These are phyloP conservation scores for Syngnathus floridae DNA, from an alignment of 2,113 vertebrate species.

Conservation along the genomic window DNA sequence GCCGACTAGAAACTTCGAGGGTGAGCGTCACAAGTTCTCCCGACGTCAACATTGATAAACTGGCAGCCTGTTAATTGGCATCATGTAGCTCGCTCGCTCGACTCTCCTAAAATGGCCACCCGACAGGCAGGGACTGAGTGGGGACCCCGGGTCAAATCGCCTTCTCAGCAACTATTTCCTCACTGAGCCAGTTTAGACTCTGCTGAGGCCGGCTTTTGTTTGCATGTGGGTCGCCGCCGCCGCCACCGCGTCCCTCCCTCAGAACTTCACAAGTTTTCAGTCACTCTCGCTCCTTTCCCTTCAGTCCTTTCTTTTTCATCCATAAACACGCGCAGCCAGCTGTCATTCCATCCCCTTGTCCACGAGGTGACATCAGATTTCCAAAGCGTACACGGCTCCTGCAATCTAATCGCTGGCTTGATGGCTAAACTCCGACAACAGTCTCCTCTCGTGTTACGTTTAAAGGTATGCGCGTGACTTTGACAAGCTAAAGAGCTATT, in stretches of 20 bases:
- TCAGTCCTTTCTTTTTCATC: constrained; percentile 15
- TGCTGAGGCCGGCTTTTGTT: background rate
- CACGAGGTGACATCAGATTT: constrained; percentile 29
- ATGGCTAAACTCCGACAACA: constrained; percentile 18
- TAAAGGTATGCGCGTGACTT: constrained; percentile 3
- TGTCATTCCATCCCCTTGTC: constrained; percentile 26
- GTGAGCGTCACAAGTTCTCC: constrained; percentile 57
- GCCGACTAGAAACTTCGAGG: constrained; percentile 28
- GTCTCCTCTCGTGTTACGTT: background rate
- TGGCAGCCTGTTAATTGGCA: constrained; percentile 24
- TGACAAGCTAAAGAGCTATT: constrained; percentile 28
- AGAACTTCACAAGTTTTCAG: constrained; percentile 29
- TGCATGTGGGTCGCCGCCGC: constrained; percentile 5
- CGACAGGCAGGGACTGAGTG: constrained; percentile 17
- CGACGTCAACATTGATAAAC: constrained; percentile 28
- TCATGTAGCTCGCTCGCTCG: constrained; percentile 36
- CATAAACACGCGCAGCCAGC: constrained; percentile 6
- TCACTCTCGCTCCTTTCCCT: constrained; percentile 15
- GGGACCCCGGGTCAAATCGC: constrained; percentile 56
- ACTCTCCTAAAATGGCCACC: constrained; percentile 66
- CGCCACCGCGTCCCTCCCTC: constrained; percentile 4
- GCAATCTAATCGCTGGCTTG: constrained; percentile 49
- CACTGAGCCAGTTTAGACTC: constrained; percentile 46
- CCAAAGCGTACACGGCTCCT: constrained; percentile 8
- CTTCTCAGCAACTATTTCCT: constrained; percentile 60